A percentile compares a stretch with the other conserved stretches of the same genome.
These are phyloP conservation scores for Lucifuga dentata DNA, from an alignment of 2,113 vertebrate genomes.

Conservation along the genomic window DNA sequence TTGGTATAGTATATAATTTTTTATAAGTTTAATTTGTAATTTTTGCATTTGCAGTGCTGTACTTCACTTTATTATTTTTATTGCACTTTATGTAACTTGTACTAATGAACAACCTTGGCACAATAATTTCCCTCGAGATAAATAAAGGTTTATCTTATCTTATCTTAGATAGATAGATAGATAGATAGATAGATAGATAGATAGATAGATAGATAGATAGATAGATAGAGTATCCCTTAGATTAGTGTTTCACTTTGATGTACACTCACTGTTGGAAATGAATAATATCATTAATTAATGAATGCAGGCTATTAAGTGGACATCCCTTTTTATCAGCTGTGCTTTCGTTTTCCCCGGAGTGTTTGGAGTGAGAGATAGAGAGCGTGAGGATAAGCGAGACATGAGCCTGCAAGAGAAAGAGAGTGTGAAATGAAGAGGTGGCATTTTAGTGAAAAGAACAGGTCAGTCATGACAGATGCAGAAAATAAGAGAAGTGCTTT, in stretches of 20 bases:
- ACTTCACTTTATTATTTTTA: no score
- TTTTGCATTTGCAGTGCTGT: no score
- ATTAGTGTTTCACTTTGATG: conserved; percentile 37
- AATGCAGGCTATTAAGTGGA: conserved; percentile 49
- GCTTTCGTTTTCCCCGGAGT: conserved; percentile 24
- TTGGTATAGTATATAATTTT: no score
- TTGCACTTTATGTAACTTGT: no score
- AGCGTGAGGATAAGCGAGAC: conserved; percentile 11
- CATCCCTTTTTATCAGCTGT: conserved; percentile 51
- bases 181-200: no score
- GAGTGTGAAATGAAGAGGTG: not conserved
- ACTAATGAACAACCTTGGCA: no score
- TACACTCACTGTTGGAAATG: conserved; percentile 41
- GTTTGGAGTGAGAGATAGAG: conserved; percentile 36
- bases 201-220: no score
- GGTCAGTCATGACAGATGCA: conserved; percentile 17
- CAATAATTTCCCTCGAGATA: no score
- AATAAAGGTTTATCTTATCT: no score
- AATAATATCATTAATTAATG: conserved; percentile 65
- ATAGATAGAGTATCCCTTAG: conserved; percentile 29
- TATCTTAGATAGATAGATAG: conserved; percentile 22
- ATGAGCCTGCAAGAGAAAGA: conserved; percentile 12
- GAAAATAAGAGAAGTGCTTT: conserved; percentile 4
- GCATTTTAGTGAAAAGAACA: conserved; percentile 12
- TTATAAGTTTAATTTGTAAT: no score